Evolutionary conservation across 2,888 invertebrate genomes (phyloP).

Genomic region (Serripes groenlandicus): DNA sequence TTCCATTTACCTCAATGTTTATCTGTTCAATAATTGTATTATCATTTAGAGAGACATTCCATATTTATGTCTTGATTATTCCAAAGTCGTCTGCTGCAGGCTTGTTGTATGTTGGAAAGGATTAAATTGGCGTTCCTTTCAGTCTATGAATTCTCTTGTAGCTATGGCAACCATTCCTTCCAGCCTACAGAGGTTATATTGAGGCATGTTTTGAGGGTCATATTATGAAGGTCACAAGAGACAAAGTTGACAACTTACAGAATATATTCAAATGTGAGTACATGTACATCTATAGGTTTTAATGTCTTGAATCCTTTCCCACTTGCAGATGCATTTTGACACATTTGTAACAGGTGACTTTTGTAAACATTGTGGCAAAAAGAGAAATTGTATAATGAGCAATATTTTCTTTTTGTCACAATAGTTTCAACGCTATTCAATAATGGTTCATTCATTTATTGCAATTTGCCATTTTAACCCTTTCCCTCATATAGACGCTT

Average conservation of each 20-base stretch:
- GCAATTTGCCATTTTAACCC: conserved; percentile 5
- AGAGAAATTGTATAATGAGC: not conserved
- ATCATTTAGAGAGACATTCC: too few species aligned
- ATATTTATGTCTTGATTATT: too few species aligned
- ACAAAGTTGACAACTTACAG: not conserved
- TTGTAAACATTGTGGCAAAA: not conserved
- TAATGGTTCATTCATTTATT: too few species aligned
- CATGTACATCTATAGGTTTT: not conserved
- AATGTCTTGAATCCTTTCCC: not conserved
- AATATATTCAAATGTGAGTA: conserved; percentile 6
- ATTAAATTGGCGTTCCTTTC: too few species aligned
- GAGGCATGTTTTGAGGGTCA: conserved; percentile 30
- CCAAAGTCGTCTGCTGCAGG: too few species aligned
- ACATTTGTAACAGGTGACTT: not conserved
- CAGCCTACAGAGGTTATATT: conserved; percentile 36
- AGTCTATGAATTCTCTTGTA: too few species aligned
- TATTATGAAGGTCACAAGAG: conserved; percentile 32
- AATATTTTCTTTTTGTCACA: not conserved
- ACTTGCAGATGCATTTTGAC: not conserved
- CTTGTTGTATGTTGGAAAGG: too few species aligned
- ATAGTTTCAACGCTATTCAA: too few species aligned
- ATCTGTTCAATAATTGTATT: too few species aligned
- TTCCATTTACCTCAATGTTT: conserved; percentile 10
- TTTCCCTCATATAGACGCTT: not conserved
- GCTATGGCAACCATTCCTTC: conserved; percentile 62